Evolutionary conservation across 2,888 invertebrate genomes (phyloP).

Genomic region (Exephanes ischioxanthus): DNA sequence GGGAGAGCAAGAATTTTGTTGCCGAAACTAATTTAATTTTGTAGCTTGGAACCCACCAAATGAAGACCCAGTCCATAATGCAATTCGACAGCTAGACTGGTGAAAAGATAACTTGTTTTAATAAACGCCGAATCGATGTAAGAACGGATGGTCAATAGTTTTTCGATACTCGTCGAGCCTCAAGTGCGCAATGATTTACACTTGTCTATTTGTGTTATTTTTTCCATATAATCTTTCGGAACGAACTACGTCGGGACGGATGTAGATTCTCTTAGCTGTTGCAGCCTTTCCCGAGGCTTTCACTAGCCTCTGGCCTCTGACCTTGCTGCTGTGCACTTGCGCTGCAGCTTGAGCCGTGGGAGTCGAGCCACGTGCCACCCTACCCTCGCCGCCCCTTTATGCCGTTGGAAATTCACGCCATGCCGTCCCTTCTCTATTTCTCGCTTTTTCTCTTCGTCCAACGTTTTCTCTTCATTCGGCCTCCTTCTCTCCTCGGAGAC

Average conservation of each 20-base stretch:
- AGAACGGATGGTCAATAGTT: not conserved
- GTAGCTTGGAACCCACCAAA: not conserved
- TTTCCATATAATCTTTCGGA: conserved; percentile 39
- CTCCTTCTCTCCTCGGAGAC: conserved; percentile 42
- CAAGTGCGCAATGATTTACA: conserved; percentile 60
- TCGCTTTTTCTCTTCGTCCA: conserved; percentile 5
- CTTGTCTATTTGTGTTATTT: conserved; percentile 10
- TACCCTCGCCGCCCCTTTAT: conserved; percentile 67
- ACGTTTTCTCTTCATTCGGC: conserved; percentile 43
- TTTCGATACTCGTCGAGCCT: conserved; percentile 1
- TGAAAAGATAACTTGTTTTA: not conserved
- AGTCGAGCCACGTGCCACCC: conserved; percentile 79
- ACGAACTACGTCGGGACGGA: conserved; percentile 24
- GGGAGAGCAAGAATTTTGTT: too few relatives aligned
- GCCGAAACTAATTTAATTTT: not conserved
- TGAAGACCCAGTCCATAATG: not conserved
- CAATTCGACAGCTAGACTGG: not conserved
- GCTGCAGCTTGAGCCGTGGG: conserved; percentile 78
- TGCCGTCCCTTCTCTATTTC: conserved; percentile 35
- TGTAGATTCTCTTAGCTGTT: conserved; percentile 38
- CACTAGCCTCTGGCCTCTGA: conserved; percentile 71
- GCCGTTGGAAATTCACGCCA: conserved; percentile 69
- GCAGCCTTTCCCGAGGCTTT: conserved; percentile 48
- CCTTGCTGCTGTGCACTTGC: conserved; percentile 79
- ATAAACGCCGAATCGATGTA: not conserved